Evolutionary conservation across 2,797 vertebrate species (phyloP).

Genomic region (Sphenopsis melanotis): DNA sequence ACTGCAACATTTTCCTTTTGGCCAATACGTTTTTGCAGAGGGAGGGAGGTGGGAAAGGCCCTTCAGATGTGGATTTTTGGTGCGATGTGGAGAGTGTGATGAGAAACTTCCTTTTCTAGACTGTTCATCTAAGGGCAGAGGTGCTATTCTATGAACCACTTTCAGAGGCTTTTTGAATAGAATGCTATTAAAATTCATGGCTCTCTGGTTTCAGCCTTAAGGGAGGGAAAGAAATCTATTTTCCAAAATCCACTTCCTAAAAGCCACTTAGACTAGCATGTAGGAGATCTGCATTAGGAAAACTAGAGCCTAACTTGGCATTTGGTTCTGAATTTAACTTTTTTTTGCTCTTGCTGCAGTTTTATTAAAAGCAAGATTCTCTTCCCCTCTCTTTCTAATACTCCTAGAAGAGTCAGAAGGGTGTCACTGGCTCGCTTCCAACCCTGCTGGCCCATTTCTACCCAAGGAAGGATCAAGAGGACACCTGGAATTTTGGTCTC

Average conservation of each 20-base stretch:
- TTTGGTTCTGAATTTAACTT: background rate
- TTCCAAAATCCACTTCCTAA: background rate
- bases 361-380: background rate
- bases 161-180: background rate
- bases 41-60: background rate
- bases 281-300: background rate
- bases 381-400: background rate
- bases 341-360: background rate
- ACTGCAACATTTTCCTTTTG: accelerated
- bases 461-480: background rate
- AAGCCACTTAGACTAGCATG: background rate
- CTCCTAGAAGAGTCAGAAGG: background rate
- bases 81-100: background rate
- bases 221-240: background rate
- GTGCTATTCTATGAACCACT: background rate
- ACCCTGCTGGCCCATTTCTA: background rate
- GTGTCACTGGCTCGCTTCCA: background rate
- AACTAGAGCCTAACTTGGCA: background rate
- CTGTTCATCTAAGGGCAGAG: background rate
- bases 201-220: background rate
- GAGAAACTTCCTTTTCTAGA: background rate
- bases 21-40: background rate
- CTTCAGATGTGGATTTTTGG: background rate
- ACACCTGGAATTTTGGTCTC: background rate
- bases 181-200: background rate